These are phyloP conservation scores for Ectemnius cavifrons DNA, from an alignment of 2,888 invertebrate genomes.

Conservation along the genomic window DNA sequence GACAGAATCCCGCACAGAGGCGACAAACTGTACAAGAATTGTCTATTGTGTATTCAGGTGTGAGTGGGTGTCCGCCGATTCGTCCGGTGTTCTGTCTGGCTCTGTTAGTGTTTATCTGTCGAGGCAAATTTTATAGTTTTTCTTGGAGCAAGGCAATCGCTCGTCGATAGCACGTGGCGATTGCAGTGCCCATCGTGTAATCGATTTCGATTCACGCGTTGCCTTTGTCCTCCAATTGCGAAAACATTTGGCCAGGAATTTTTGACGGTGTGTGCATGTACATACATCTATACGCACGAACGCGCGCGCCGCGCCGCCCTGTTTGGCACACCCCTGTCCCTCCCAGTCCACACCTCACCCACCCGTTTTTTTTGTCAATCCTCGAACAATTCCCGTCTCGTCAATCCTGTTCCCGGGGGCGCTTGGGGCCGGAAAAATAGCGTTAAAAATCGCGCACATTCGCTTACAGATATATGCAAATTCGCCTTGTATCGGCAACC, in stretches of 20 bases:
- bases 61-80: too few species aligned
- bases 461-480: constrained; percentile 48
- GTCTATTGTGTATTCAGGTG: too few species aligned
- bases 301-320: too few species aligned
- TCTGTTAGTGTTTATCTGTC: too few species aligned
- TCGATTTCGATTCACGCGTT: constrained; percentile 32
- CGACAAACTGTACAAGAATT: too few species aligned
- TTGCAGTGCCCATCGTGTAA: constrained; percentile 33
- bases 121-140: background rate
- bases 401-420: too few species aligned
- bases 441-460: constrained; percentile 28
- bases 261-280: too few species aligned
- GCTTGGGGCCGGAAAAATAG: constrained; percentile 23
- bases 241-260: constrained; percentile 6
- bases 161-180: background rate
- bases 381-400: constrained; percentile 10
- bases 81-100: too few species aligned
- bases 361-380: constrained; percentile 42
- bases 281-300: too few species aligned
- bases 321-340: too few species aligned
- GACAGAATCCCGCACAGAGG: too few species aligned
- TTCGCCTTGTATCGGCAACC: constrained; percentile 41
- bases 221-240: constrained; percentile 22
- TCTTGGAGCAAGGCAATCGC: background rate
- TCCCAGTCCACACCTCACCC: background rate